These are phyloP conservation scores for Ispidina picta DNA, from an alignment of 2,797 vertebrate species.

Conservation along the genomic window DNA sequence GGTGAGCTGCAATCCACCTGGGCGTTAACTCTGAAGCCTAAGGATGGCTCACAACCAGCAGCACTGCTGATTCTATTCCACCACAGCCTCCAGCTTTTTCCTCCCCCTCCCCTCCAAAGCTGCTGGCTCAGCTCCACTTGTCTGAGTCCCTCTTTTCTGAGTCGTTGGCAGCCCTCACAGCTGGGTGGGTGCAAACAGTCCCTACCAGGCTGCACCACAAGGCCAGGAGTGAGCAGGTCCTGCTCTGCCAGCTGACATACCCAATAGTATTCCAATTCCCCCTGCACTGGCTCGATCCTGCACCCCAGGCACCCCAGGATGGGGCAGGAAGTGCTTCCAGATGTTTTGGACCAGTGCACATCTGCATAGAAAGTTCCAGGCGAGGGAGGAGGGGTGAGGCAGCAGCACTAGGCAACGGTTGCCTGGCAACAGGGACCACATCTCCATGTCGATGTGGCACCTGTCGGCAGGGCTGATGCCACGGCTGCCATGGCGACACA, in stretches of 20 bases:
- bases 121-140: slow-evolving; percentile 6
- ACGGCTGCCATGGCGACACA: neutral
- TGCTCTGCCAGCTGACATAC: neutral
- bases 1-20: neutral
- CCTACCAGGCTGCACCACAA: accelerated
- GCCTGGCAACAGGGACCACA: slow-evolving; percentile 15
- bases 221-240: neutral
- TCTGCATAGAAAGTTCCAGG: slow-evolving; percentile 54
- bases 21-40: neutral
- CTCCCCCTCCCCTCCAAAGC: neutral
- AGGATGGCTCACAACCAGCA: neutral
- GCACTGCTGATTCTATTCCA: neutral
- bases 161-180: neutral
- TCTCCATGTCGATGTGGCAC: slow-evolving; percentile 52
- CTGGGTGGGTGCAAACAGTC: neutral
- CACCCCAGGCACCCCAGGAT: accelerated
- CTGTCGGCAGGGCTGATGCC: slow-evolving; percentile 40
- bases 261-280: neutral
- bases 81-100: neutral
- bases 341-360: slow-evolving; percentile 19
- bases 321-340: neutral
- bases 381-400: neutral
- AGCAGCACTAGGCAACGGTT: slow-evolving; percentile 46
- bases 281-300: accelerated
- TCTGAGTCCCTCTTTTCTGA: neutral